phyloP scores from a whole-genome alignment of 2,113 vertebrate genomes.

The Silurus asotus region DNA sequence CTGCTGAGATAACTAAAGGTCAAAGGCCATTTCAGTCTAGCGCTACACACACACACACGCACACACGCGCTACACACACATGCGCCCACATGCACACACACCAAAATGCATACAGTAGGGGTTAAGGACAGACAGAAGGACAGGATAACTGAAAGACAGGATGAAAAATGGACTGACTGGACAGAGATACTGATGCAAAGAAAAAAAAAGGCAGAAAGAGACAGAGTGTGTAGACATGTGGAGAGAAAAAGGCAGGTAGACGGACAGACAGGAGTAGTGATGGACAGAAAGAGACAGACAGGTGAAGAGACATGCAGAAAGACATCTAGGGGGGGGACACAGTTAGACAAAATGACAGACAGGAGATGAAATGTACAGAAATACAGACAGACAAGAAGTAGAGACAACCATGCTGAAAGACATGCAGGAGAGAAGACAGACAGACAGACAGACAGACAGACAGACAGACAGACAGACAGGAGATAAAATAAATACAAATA shows the following conservation, averaged over 20 bases:
- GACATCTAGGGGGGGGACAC: neutral
- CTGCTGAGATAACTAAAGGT: constrained; percentile 42
- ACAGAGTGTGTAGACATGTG: too few relatives aligned
- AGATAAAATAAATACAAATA: neutral
- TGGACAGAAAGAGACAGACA: neutral
- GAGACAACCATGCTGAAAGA: too few relatives aligned
- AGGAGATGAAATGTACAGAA: neutral
- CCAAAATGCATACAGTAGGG: neutral
- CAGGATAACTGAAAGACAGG: neutral
- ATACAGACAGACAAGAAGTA: neutral
- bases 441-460: neutral
- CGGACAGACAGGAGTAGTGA: neutral
- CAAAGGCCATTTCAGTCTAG: neutral
- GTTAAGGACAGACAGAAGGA: neutral
- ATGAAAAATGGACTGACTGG: neutral
- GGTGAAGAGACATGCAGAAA: neutral
- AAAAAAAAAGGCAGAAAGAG: neutral
- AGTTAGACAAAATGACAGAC: neutral
- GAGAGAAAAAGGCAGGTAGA: neutral
- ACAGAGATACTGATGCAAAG: neutral
- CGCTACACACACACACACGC: neutral
- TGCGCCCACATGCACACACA: neutral
- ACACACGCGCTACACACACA: neutral
- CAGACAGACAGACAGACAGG: neutral
- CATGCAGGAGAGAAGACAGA: neutral